Conservation (phyloP, 1,140 invertebrate genomes). For the Zaprionus nigranus region DNA sequence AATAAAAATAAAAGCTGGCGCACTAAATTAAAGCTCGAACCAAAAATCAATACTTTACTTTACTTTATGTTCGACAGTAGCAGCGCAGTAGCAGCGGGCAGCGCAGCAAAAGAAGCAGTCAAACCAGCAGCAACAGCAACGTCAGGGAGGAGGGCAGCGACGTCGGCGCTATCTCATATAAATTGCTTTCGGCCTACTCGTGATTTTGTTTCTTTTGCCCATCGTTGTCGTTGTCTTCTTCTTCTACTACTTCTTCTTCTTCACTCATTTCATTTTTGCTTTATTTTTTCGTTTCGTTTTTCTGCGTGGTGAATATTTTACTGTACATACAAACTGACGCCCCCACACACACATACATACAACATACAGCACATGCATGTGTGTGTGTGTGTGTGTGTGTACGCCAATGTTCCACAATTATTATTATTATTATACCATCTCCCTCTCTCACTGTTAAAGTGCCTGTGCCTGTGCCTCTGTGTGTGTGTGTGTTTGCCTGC, state of each 20-base stretch:
- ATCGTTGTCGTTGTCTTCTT: slow-evolving; percentile 12
- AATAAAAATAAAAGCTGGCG: slow-evolving; percentile 45
- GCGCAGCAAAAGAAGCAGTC: slow-evolving; percentile 34
- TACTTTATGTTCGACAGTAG: slow-evolving; percentile 33
- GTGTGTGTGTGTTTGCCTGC: slow-evolving; percentile 14
- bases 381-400: slow-evolving; percentile 23
- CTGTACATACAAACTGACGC: slow-evolving; percentile 56
- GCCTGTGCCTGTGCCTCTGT: slow-evolving; percentile 4
- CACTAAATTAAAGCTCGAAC: slow-evolving; percentile 78
- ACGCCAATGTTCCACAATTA: slow-evolving; percentile 72
- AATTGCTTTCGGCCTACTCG: slow-evolving; percentile 83
- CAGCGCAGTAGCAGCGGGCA: slow-evolving; percentile 21
- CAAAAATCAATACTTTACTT: slow-evolving; percentile 80
- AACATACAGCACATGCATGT: slow-evolving; percentile 49
- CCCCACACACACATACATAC: slow-evolving; percentile 35
- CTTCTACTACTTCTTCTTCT: neutral
- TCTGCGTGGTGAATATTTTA: slow-evolving; percentile 44
- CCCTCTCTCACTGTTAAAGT: slow-evolving; percentile 6
- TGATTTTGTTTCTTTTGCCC: slow-evolving; percentile 61
- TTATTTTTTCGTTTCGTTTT: slow-evolving; percentile 36
- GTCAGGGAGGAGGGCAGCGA: neutral
- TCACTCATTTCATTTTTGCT: slow-evolving; percentile 41
- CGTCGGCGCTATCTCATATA: slow-evolving; percentile 71
- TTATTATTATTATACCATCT: slow-evolving; percentile 75
- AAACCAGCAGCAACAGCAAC: slow-evolving; percentile 26